phyloP scores from a whole-genome alignment of 2,113 vertebrate genomes.

The Laterallus jamaicensis region DNA sequence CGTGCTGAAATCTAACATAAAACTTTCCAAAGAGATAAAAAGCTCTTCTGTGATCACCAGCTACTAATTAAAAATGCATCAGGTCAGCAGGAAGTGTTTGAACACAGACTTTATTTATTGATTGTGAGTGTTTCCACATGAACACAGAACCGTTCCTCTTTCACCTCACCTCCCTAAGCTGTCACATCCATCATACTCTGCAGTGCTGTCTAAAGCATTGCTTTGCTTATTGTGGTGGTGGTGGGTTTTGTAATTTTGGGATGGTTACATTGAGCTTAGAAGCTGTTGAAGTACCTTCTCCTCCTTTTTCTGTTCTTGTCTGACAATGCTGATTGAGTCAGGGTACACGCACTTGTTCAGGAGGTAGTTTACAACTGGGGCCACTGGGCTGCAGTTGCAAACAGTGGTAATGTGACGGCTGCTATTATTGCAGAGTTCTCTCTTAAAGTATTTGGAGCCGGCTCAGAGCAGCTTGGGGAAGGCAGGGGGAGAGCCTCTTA shows the following conservation, averaged over 20 bases:
- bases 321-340: background rate
- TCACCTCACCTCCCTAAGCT: background rate
- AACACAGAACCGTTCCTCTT: background rate
- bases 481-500: background rate
- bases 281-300: background rate
- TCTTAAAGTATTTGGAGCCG: background rate
- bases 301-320: background rate
- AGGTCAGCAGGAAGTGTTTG: slow-evolving; percentile 19
- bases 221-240: background rate
- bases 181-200: fast-evolving
- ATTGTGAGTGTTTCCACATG: background rate
- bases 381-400: background rate
- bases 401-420: background rate
- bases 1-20: background rate
- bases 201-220: background rate
- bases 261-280: background rate
- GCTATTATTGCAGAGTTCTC: background rate
- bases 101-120: background rate
- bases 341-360: background rate
- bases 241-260: background rate
- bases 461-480: background rate
- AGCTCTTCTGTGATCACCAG: slow-evolving; percentile 12
- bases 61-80: slow-evolving; percentile 48
- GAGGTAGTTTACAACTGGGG: background rate
- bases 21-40: slow-evolving; percentile 24